Percentiles rank a stretch among this genome's conserved stretches.
Conservation (phyloP, 1,140 invertebrate species). For the Drosophila nigromelanica region DNA sequence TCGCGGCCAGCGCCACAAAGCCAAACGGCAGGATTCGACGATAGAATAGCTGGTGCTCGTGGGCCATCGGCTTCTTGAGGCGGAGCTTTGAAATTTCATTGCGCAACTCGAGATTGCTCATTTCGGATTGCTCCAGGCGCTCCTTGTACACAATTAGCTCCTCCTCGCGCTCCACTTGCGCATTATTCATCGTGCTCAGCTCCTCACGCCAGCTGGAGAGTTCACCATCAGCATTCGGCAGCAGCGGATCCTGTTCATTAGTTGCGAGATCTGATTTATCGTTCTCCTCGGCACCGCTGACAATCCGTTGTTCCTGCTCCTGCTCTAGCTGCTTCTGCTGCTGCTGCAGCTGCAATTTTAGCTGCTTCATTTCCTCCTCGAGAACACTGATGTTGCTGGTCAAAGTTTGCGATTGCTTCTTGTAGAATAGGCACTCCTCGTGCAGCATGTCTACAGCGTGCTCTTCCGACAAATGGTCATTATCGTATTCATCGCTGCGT, state of each 20-base stretch:
- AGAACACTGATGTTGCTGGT: slow-evolving; percentile 43
- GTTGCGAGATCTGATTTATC: slow-evolving; percentile 1
- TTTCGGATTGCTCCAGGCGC: slow-evolving; percentile 65
- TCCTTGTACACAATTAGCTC: slow-evolving; percentile 81
- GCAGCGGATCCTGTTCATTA: slow-evolving; percentile 2
- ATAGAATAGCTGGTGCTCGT: slow-evolving; percentile 25
- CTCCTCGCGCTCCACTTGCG: slow-evolving; percentile 67
- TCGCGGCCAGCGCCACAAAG: slow-evolving; percentile 56
- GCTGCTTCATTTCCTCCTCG: slow-evolving; percentile 48
- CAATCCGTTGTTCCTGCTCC: neutral
- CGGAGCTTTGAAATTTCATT: slow-evolving; percentile 64
- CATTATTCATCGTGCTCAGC: slow-evolving; percentile 53
- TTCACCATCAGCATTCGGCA: slow-evolving; percentile 30
- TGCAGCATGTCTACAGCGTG: slow-evolving; percentile 75
- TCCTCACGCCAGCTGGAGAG: slow-evolving; percentile 59
- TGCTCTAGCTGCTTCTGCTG: slow-evolving; percentile 12
- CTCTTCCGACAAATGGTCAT: slow-evolving; percentile 37
- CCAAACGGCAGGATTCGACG: slow-evolving; percentile 54
- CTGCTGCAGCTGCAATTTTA: slow-evolving; percentile 30
- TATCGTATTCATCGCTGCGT: neutral
- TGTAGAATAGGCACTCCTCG: slow-evolving; percentile 67
- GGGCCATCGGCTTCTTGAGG: slow-evolving; percentile 35
- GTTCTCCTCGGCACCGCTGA: neutral
- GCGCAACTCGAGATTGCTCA: slow-evolving; percentile 65
- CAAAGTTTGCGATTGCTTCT: slow-evolving; percentile 50